phyloP scores from a whole-genome alignment of 2,888 invertebrate genomes.

The Agriopis leucophaearia region DNA sequence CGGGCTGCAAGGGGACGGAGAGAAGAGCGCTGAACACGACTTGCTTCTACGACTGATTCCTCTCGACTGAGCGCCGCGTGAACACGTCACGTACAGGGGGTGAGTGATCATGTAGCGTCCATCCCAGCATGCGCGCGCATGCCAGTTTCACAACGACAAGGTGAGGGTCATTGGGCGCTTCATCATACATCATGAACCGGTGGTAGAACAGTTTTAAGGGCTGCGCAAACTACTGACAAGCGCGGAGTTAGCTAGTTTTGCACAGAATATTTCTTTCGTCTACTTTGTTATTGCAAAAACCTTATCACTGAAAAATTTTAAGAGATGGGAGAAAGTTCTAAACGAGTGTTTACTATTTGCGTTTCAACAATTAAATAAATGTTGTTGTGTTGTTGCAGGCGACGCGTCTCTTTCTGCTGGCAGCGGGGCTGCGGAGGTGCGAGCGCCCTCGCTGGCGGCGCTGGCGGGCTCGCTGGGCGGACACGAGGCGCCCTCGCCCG shows the following conservation, averaged over 20 bases:
- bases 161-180: background rate
- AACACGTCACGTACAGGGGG: conserved; percentile 11
- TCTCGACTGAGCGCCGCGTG: conserved; percentile 6
- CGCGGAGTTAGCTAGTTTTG: no score
- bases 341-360: no score
- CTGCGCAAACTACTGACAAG: background rate
- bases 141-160: background rate
- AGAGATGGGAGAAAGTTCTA: no score
- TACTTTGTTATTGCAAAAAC: background rate
- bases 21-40: conserved; percentile 10
- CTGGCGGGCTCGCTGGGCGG: conserved; percentile 79
- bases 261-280: no score
- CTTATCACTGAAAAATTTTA: background rate
- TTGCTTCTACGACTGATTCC: conserved; percentile 20
- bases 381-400: conserved; percentile 54
- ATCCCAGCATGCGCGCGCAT: background rate
- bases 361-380: background rate
- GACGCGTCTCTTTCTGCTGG: conserved; percentile 81
- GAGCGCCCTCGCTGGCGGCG: conserved; percentile 77
- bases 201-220: background rate
- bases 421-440: conserved; percentile 69
- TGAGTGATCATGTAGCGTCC: conserved; percentile 1
- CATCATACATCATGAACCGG: background rate
- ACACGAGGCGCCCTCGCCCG: conserved; percentile 65
- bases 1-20: conserved; percentile 20